phyloP scores from a whole-genome alignment of 2,797 vertebrate genomes.

The Schizopygopsis pylzovi region DNA sequence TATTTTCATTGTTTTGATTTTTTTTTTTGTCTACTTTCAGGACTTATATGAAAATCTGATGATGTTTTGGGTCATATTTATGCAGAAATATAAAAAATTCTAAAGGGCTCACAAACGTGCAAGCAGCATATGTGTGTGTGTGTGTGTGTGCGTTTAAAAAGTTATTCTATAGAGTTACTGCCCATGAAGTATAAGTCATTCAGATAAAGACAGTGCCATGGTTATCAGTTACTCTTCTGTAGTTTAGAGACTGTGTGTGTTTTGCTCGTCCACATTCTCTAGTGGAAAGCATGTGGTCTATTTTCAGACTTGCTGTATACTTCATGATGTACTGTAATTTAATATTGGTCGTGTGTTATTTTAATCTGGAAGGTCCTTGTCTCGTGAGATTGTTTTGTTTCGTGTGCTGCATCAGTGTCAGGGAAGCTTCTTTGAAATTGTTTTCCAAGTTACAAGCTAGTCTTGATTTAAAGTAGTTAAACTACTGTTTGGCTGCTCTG shows the following conservation, averaged over 20 bases:
- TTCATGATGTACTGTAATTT: slow-evolving; percentile 17
- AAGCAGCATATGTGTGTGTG: too few relatives aligned
- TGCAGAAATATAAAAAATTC: too few relatives aligned
- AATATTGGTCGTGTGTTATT: slow-evolving; percentile 4
- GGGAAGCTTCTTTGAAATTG: background rate
- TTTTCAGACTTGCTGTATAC: slow-evolving; percentile 10
- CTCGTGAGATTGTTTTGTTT: slow-evolving; percentile 12
- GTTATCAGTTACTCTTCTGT: background rate
- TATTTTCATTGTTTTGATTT: too few relatives aligned
- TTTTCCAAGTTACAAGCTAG: slow-evolving; percentile 3
- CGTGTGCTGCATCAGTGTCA: background rate
- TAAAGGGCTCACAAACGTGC: too few relatives aligned
- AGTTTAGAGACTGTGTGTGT: background rate
- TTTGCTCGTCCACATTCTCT: background rate
- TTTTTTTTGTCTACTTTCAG: too few relatives aligned
- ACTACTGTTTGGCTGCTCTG: background rate
- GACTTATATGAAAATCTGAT: too few relatives aligned
- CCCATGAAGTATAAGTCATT: background rate
- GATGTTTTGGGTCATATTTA: too few relatives aligned
- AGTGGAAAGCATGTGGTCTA: background rate
- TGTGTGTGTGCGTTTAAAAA: background rate
- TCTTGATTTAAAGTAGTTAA: background rate
- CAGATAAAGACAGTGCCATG: background rate
- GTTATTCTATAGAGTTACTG: background rate
- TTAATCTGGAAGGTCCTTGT: background rate